These are phyloP conservation scores for Blastobasis lacticolella DNA, from an alignment of 2,888 invertebrate species.

Conservation along the genomic window DNA sequence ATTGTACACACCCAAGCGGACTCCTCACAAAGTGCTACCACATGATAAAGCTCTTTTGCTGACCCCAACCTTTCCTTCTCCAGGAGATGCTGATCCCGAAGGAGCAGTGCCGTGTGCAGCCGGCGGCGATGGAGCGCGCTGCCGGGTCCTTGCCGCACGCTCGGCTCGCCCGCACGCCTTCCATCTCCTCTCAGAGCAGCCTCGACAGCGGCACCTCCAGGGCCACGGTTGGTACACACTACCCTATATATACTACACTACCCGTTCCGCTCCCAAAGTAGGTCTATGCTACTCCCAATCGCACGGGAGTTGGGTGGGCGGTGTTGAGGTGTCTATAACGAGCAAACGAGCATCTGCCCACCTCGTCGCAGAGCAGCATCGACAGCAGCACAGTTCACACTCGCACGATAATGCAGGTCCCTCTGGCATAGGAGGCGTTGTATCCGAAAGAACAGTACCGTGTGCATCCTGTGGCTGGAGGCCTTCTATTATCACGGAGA, in stretches of 20 bases:
- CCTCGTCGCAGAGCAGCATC: slow-evolving; percentile 88
- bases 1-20: too few relatives aligned
- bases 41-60: neutral
- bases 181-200: slow-evolving; percentile 88
- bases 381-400: slow-evolving; percentile 76
- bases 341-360: slow-evolving; percentile 62
- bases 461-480: too few relatives aligned
- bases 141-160: slow-evolving; percentile 81
- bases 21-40: neutral
- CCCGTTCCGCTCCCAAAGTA: too few relatives aligned
- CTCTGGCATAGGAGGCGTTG: too few relatives aligned
- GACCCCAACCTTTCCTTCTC: slow-evolving; percentile 13
- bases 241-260: too few relatives aligned
- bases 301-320: too few relatives aligned
- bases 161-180: slow-evolving; percentile 83
- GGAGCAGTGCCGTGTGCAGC: slow-evolving; percentile 66
- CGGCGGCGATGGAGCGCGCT: slow-evolving; percentile 70
- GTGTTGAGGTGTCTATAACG: too few relatives aligned
- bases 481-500: too few relatives aligned
- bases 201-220: slow-evolving; percentile 83
- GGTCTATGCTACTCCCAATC: too few relatives aligned
- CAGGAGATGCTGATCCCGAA: slow-evolving; percentile 68
- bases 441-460: too few relatives aligned
- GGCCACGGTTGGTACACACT: slow-evolving; percentile 50
- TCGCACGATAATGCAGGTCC: too few relatives aligned